Conservation (phyloP, 2,888 invertebrate genomes). For the Crocallis elinguaria region DNA sequence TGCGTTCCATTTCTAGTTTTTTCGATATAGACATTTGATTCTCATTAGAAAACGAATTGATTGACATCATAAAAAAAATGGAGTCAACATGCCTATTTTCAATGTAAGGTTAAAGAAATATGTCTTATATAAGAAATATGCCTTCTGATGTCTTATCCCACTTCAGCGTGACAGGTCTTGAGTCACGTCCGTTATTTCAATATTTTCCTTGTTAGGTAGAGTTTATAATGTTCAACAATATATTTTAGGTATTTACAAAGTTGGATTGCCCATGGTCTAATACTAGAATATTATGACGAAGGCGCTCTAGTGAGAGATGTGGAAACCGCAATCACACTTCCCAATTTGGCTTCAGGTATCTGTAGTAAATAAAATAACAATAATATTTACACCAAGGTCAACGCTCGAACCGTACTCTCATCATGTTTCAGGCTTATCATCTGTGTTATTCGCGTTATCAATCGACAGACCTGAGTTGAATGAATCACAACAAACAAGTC, state of each 20-base stretch:
- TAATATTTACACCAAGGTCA: constrained; percentile 18
- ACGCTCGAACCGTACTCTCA: constrained; percentile 30
- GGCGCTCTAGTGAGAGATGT: constrained; percentile 93
- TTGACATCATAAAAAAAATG: too few species aligned
- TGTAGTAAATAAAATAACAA: constrained; percentile 14
- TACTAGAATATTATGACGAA: constrained; percentile 92
- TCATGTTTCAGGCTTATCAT: constrained; percentile 88
- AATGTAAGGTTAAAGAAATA: too few species aligned
- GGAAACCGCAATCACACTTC: constrained; percentile 91
- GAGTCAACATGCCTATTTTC: too few species aligned
- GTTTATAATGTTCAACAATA: neutral
- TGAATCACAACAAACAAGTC: constrained; percentile 80
- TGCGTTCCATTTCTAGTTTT: too few species aligned
- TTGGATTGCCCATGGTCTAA: constrained; percentile 87
- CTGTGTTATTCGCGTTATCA: constrained; percentile 96
- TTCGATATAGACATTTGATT: too few species aligned
- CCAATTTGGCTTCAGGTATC: constrained; percentile 93
- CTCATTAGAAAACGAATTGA: too few species aligned
- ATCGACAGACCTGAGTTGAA: constrained; percentile 94
- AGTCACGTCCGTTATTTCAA: neutral
- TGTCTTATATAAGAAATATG: too few species aligned
- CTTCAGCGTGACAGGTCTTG: too few species aligned
- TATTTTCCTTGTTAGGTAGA: neutral
- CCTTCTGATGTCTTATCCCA: too few species aligned
- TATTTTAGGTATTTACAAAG: constrained; percentile 89